Percentiles rank a stretch among this genome's conserved stretches.
Conservation (phyloP, 2,113 vertebrate species). For the Morone chrysops region DNA sequence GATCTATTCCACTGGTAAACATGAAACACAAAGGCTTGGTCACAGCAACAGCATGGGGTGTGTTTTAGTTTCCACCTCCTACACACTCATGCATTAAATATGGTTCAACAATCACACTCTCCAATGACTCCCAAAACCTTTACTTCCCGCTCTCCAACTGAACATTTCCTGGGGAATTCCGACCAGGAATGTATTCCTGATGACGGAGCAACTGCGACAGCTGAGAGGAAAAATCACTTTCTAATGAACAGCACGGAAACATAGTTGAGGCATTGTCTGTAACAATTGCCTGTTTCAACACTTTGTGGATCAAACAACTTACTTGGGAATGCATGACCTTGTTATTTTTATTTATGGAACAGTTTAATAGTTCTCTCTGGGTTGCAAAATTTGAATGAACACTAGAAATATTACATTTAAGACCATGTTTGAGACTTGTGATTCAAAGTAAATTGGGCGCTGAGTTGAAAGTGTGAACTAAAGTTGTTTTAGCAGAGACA, state of each 20-base stretch:
- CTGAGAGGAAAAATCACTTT: constrained; percentile 72
- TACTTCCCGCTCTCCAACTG: constrained; percentile 56
- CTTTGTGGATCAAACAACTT: constrained; percentile 28
- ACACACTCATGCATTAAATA: constrained; percentile 77
- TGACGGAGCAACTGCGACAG: constrained; percentile 76
- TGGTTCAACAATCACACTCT: constrained; percentile 76
- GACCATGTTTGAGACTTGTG: constrained; percentile 7
- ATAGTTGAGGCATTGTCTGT: constrained; percentile 35
- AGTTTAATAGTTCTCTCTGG: not conserved
- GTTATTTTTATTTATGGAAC: constrained; percentile 12
- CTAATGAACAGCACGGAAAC: constrained; percentile 58
- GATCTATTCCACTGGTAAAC: constrained; percentile 62
- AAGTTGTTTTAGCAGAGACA: constrained; percentile 53
- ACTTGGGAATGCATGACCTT: constrained; percentile 15
- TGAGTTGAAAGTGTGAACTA: constrained; percentile 35
- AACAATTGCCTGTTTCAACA: constrained; percentile 19
- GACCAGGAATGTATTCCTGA: constrained; percentile 75
- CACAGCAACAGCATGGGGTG: constrained; percentile 70
- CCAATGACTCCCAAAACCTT: constrained; percentile 61
- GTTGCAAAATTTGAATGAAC: constrained; percentile 11
- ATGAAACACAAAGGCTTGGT: constrained; percentile 68
- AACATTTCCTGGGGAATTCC: constrained; percentile 80
- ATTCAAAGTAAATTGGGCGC: constrained; percentile 36
- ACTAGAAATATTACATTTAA: constrained; percentile 8
- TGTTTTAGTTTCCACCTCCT: constrained; percentile 77